phyloP scores from a whole-genome alignment of 2,113 vertebrate genomes.

The Ceratotherium simum region DNA sequence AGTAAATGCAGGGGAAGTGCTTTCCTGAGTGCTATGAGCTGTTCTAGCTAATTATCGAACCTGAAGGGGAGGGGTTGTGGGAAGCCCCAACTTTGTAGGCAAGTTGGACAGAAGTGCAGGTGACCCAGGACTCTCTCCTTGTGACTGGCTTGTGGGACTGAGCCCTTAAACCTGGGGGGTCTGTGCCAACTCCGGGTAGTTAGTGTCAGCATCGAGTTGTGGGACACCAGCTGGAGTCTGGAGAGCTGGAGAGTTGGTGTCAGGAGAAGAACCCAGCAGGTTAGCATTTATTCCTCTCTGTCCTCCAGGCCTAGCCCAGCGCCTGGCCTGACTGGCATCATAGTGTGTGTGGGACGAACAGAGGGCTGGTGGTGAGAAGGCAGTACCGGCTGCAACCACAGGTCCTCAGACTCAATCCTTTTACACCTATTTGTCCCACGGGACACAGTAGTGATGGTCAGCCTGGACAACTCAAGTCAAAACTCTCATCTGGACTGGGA shows the following conservation, averaged over 20 bases:
- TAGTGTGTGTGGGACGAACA: too few relatives aligned
- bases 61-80: too few relatives aligned
- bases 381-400: too few relatives aligned
- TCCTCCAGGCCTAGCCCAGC: neutral
- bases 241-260: neutral
- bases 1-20: neutral
- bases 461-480: neutral
- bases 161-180: neutral
- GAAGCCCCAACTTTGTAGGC: too few relatives aligned
- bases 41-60: neutral
- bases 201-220: neutral
- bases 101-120: accelerated
- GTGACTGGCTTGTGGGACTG: too few relatives aligned
- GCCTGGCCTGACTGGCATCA: accelerated
- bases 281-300: accelerated
- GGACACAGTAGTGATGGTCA: accelerated
- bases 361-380: neutral
- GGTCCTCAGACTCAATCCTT: neutral
- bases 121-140: neutral
- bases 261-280: neutral
- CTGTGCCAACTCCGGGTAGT: neutral
- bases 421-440: neutral
- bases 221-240: neutral
- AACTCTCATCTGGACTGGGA: neutral
- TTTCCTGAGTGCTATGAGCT: too few relatives aligned